These are phyloP conservation scores for Mormoops blainvillei DNA, from an alignment of 2,113 vertebrate species.

Conservation along the genomic window DNA sequence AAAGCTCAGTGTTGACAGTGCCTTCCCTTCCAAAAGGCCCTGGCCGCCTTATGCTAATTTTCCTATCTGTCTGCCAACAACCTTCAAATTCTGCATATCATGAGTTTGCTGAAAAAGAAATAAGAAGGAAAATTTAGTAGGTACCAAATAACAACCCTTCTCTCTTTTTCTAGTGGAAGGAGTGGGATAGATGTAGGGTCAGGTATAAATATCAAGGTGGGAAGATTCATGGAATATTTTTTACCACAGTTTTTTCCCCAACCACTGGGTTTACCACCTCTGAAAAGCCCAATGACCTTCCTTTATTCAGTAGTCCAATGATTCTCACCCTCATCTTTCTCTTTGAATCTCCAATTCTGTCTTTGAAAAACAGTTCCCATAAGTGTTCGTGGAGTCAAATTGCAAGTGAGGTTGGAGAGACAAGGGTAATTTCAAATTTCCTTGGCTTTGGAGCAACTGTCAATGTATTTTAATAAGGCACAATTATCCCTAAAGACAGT, in stretches of 20 bases:
- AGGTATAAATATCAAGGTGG: background rate
- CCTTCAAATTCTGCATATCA: slow-evolving; percentile 1
- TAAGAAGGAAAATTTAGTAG: background rate
- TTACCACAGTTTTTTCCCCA: background rate
- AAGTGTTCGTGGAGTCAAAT: slow-evolving; percentile 2
- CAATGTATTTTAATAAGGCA: background rate
- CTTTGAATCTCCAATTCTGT: background rate
- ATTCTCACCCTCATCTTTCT: background rate
- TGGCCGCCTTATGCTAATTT: background rate
- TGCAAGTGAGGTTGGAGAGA: background rate
- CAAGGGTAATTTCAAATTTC: slow-evolving; percentile 12
- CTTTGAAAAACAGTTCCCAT: background rate
- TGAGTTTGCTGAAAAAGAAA: background rate
- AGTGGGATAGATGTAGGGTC: background rate
- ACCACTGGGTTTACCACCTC: background rate
- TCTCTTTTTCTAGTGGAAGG: background rate
- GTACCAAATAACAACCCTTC: background rate
- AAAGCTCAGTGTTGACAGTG: background rate
- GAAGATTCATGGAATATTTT: background rate
- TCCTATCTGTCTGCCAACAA: background rate
- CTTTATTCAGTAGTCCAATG: background rate
- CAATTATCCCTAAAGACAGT: background rate
- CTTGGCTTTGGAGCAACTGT: background rate
- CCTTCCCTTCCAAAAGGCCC: background rate
- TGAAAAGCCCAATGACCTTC: background rate